Conservation (phyloP, 2,797 vertebrate genomes). For the Sebastes jordani region DNA sequence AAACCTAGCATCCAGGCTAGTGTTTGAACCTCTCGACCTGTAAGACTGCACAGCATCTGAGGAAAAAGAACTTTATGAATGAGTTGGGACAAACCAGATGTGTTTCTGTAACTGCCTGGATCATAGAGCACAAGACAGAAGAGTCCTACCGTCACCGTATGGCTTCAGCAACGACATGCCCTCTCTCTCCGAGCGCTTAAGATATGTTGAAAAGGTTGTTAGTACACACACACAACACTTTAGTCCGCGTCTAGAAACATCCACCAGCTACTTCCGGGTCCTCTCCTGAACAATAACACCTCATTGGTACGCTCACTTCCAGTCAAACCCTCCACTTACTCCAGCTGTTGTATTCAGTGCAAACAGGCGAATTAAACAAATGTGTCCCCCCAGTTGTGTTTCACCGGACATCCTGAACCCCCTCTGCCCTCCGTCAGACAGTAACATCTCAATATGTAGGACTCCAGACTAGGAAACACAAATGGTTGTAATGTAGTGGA, state of each 20-base stretch:
- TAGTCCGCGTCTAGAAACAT: slow-evolving; percentile 24
- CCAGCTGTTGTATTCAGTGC: slow-evolving; percentile 46
- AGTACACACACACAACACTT: slow-evolving; percentile 14
- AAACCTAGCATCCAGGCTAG: slow-evolving; percentile 22
- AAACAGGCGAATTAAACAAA: slow-evolving; percentile 35
- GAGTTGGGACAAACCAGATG: background rate
- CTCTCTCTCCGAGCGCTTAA: background rate
- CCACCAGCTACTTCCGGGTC: slow-evolving; percentile 34
- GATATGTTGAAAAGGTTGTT: background rate
- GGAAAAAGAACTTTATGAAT: background rate
- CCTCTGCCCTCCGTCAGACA: slow-evolving; percentile 33
- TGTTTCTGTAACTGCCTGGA: slow-evolving; percentile 11
- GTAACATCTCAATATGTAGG: slow-evolving; percentile 67
- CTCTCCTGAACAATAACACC: slow-evolving; percentile 22
- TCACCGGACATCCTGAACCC: slow-evolving; percentile 19
- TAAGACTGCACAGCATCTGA: slow-evolving; percentile 1
- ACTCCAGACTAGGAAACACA: slow-evolving; percentile 62
- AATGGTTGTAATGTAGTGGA: slow-evolving; percentile 78
- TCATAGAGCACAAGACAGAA: slow-evolving; percentile 50
- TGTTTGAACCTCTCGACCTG: slow-evolving; percentile 1
- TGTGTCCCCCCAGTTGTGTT: slow-evolving; percentile 25
- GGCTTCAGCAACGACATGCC: background rate
- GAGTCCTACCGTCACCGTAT: background rate
- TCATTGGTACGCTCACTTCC: slow-evolving; percentile 2
- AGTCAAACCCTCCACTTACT: slow-evolving; percentile 8